phyloP scores from a whole-genome alignment of 2,888 invertebrate species.

The Hirtodrosophila histrioides region DNA sequence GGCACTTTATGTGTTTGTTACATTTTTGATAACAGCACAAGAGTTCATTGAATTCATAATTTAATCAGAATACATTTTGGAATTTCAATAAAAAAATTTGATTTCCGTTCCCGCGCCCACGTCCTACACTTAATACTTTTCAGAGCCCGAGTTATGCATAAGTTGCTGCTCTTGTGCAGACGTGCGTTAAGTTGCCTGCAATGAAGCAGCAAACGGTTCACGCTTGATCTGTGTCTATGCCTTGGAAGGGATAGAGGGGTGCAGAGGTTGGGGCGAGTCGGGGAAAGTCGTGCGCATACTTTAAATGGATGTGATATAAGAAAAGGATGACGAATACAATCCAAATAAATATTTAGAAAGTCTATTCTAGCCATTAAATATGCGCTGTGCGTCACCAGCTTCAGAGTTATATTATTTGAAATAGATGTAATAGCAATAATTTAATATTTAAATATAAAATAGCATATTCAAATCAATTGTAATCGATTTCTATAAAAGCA shows the following conservation, averaged over 20 bases:
- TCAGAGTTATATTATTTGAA: too few species aligned
- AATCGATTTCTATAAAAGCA: too few species aligned
- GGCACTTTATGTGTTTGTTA: constrained; percentile 28
- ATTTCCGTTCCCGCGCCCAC: constrained; percentile 40
- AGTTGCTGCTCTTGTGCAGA: constrained; percentile 55
- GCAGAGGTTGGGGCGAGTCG: background rate
- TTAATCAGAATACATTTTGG: constrained; percentile 45
- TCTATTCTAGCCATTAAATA: too few species aligned
- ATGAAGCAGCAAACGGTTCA: constrained; percentile 64
- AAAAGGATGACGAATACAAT: constrained; percentile 20
- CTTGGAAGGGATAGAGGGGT: background rate
- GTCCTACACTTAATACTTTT: constrained; percentile 42
- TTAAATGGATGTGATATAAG: constrained; percentile 36
- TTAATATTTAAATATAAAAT: too few species aligned
- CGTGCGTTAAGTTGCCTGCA: constrained; percentile 69
- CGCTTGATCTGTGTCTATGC: constrained; percentile 41
- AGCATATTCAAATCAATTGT: too few species aligned
- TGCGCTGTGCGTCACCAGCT: too few species aligned
- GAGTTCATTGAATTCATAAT: constrained; percentile 50
- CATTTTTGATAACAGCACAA: constrained; percentile 21
- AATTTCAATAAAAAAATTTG: constrained; percentile 38
- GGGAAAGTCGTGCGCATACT: constrained; percentile 42
- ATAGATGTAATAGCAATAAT: too few species aligned
- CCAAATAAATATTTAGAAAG: constrained; percentile 43
- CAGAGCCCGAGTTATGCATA: constrained; percentile 29